These are phyloP conservation scores for Orthonevra nobilis DNA, from an alignment of 2,888 invertebrate species.

Conservation along the genomic window DNA sequence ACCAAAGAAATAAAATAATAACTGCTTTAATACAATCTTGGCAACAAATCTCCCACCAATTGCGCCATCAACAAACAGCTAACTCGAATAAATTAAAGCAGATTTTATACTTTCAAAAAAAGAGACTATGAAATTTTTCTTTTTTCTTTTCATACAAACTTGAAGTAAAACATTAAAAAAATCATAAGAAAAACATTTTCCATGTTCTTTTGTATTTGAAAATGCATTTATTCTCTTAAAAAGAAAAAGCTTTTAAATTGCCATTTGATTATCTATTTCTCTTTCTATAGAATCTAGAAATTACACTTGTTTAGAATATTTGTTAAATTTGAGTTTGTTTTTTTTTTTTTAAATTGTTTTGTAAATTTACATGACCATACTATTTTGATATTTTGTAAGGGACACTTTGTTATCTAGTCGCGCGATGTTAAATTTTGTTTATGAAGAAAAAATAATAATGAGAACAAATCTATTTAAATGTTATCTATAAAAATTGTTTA, in stretches of 20 bases:
- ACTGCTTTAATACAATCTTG: slow-evolving; percentile 30
- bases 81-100: slow-evolving; percentile 36
- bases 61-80: slow-evolving; percentile 46
- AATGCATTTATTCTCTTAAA: too few species aligned
- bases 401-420: slow-evolving; percentile 56
- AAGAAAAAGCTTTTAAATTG: slow-evolving; percentile 20
- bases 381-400: slow-evolving; percentile 21
- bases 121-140: slow-evolving; percentile 33
- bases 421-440: slow-evolving; percentile 41
- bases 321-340: slow-evolving; percentile 32
- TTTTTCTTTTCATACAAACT: too few species aligned
- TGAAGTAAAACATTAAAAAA: slow-evolving; percentile 26
- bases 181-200: background rate
- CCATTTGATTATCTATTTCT: slow-evolving; percentile 6
- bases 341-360: slow-evolving; percentile 28
- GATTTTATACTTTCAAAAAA: slow-evolving; percentile 43
- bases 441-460: slow-evolving; percentile 6
- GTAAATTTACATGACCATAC: slow-evolving; percentile 5
- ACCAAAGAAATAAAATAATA: slow-evolving; percentile 18
- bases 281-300: slow-evolving; percentile 29
- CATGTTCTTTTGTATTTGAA: slow-evolving; percentile 4
- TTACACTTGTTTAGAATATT: slow-evolving; percentile 38
- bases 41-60: slow-evolving; percentile 66
- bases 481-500: slow-evolving; percentile 54
- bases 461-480: slow-evolving; percentile 33